phyloP scores from a whole-genome alignment of 2,797 vertebrate genomes.

The Chloroceryle inda region DNA sequence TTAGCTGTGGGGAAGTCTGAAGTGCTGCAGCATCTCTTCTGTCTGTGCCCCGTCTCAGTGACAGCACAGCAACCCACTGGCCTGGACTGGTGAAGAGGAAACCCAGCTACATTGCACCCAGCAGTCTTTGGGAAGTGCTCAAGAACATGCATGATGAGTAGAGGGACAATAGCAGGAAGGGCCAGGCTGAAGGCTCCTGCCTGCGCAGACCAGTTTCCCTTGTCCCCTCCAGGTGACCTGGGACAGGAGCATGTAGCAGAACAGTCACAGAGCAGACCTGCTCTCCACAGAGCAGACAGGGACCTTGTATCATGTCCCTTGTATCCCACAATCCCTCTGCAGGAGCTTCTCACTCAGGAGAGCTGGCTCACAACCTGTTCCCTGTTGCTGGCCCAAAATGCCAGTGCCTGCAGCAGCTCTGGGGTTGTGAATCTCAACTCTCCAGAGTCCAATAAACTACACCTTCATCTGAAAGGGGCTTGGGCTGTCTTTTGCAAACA shows the following conservation, averaged over 20 bases:
- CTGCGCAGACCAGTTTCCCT: not conserved
- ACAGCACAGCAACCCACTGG: not conserved
- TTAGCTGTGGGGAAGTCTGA: not conserved
- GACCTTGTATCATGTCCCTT: rapidly evolving
- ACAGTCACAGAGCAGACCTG: not conserved
- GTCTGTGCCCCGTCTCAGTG: not conserved
- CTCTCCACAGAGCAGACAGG: not conserved
- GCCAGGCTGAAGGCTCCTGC: not conserved
- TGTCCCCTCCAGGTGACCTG: not conserved
- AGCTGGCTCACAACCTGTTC: not conserved
- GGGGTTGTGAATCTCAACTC: not conserved
- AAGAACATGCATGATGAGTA: not conserved
- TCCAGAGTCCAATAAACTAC: slow-evolving; percentile 5
- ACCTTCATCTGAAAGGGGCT: not conserved
- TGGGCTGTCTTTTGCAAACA: slow-evolving; percentile 47
- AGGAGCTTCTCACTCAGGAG: not conserved
- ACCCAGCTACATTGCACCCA: not conserved
- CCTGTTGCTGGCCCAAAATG: not conserved
- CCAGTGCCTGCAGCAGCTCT: not conserved
- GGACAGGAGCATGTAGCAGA: not conserved
- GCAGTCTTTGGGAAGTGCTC: not conserved
- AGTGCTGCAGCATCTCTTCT: not conserved
- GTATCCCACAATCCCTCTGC: not conserved
- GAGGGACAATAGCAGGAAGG: slow-evolving; percentile 2
- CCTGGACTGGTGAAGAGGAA: not conserved